Percentiles rank a stretch among this genome's conserved stretches.
Evolutionary conservation across 2,888 invertebrate species (phyloP).

Genomic region (Scotopteryx bipunctaria): DNA sequence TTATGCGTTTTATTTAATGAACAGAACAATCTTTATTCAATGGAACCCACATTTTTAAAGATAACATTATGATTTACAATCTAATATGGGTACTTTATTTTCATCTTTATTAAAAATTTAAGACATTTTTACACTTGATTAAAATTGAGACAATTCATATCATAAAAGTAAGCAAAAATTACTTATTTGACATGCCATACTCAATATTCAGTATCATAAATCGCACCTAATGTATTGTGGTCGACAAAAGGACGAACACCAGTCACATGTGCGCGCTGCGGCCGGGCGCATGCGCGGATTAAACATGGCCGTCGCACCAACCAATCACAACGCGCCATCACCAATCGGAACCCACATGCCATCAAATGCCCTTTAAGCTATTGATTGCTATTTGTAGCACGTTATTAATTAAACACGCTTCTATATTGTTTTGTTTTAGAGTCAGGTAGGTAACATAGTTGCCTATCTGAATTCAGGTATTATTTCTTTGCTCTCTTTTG

Average conservation of each 20-base stretch:
- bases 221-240: conserved; percentile 33
- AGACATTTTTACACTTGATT: too few species aligned
- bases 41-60: neutral
- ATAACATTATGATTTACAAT: conserved; percentile 4
- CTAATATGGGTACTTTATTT: neutral
- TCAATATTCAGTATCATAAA: conserved; percentile 23
- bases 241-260: conserved; percentile 45
- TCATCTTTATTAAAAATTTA: too few species aligned
- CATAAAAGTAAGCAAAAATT: conserved; percentile 2
- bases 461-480: conserved; percentile 7
- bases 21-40: conserved; percentile 1
- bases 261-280: conserved; percentile 64
- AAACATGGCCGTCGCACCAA: conserved; percentile 73
- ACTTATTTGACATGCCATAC: conserved; percentile 8
- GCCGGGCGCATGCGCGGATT: conserved; percentile 72
- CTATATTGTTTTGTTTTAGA: conserved; percentile 29
- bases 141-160: neutral
- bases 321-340: conserved; percentile 62
- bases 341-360: conserved; percentile 59
- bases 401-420: conserved; percentile 54
- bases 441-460: conserved; percentile 8
- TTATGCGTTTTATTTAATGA: conserved; percentile 11
- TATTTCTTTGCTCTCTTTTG: conserved; percentile 18
- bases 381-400: conserved; percentile 67
- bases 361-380: conserved; percentile 64